Evolutionary conservation across 2,797 vertebrate genomes (phyloP).

Genomic region (Anguilla pacifica): DNA sequence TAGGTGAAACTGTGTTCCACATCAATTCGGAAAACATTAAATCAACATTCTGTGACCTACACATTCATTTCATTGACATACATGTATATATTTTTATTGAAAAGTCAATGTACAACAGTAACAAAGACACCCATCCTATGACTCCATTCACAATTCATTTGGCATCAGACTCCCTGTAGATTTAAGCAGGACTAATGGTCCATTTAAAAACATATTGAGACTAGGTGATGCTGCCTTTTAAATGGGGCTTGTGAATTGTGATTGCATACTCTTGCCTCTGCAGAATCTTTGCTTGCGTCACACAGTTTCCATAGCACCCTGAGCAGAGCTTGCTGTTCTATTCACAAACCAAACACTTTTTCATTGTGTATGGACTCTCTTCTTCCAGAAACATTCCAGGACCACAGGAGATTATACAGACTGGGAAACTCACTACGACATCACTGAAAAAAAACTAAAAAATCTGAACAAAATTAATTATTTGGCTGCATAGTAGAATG

Average conservation of each 20-base stretch:
- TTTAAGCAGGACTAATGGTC: slow-evolving; percentile 19
- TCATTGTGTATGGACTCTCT: slow-evolving; percentile 29
- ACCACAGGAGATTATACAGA: background rate
- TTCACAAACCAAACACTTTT: slow-evolving; percentile 24
- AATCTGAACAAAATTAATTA: background rate
- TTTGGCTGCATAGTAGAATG: background rate
- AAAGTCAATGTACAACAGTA: background rate
- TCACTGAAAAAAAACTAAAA: too few species aligned
- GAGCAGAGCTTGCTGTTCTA: slow-evolving; percentile 41
- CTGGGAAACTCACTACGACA: background rate
- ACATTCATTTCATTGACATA: slow-evolving; percentile 10
- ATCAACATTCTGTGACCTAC: background rate
- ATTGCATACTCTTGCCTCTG: slow-evolving; percentile 44
- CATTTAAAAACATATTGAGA: slow-evolving; percentile 18
- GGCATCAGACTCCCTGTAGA: background rate
- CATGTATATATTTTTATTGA: background rate
- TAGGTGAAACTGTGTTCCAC: background rate
- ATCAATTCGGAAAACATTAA: background rate
- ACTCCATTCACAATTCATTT: slow-evolving; percentile 23
- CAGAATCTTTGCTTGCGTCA: slow-evolving; percentile 55
- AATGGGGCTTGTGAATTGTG: slow-evolving; percentile 21
- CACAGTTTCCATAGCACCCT: slow-evolving; percentile 60
- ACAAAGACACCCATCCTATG: background rate
- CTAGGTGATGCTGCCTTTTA: slow-evolving; percentile 19
- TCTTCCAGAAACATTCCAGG: slow-evolving; percentile 22